phyloP scores from a whole-genome alignment of 2,888 invertebrate genomes.

The Scaptomyza reducta region DNA sequence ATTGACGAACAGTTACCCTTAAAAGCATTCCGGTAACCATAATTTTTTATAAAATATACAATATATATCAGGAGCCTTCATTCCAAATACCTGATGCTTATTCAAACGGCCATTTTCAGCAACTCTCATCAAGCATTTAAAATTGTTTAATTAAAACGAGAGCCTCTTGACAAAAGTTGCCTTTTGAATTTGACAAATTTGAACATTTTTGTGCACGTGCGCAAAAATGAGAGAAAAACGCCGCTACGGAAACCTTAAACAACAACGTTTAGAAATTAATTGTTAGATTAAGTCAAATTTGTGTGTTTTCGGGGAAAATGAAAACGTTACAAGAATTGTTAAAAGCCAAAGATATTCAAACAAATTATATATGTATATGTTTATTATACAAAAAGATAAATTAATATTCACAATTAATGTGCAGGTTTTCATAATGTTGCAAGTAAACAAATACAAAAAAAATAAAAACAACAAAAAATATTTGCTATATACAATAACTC shows the following conservation, averaged over 20 bases:
- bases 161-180: slow-evolving; percentile 12
- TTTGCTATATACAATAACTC: slow-evolving; percentile 3
- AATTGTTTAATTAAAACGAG: slow-evolving; percentile 12
- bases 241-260: slow-evolving; percentile 74
- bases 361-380: slow-evolving; percentile 13
- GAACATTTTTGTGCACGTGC: slow-evolving; percentile 42
- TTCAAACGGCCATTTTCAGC: slow-evolving; percentile 24
- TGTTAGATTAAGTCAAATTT: slow-evolving; percentile 39
- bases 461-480: too few species aligned
- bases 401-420: slow-evolving; percentile 14
- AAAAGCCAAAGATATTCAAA: slow-evolving; percentile 23
- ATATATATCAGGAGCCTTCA: slow-evolving; percentile 20
- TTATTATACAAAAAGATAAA: slow-evolving; percentile 11
- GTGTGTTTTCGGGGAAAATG: slow-evolving; percentile 25
- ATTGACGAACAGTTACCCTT: background rate
- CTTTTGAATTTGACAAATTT: slow-evolving; percentile 34
- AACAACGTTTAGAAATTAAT: slow-evolving; percentile 48
- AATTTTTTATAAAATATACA: background rate
- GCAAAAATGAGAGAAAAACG: slow-evolving; percentile 56
- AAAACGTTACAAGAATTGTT: slow-evolving; percentile 20
- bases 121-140: slow-evolving; percentile 20
- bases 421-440: slow-evolving; percentile 46
- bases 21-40: background rate
- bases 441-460: background rate
- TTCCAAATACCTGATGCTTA: slow-evolving; percentile 30